Conservation (phyloP, 1,140 invertebrate genomes). For the Archivesica marissinica region DNA sequence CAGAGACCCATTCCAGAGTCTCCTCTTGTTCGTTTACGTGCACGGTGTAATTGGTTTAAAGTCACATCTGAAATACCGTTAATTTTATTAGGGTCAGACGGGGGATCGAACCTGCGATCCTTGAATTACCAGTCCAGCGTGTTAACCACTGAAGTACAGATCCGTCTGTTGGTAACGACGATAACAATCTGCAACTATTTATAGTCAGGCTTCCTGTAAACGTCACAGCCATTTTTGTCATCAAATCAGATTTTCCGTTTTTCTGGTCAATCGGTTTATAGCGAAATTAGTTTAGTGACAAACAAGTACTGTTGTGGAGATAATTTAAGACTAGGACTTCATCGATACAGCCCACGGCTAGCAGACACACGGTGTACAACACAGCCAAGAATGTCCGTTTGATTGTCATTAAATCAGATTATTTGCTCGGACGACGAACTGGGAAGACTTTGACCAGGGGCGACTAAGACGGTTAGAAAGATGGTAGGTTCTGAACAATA, state of each 20-base stretch:
- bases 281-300: slow-evolving; percentile 29
- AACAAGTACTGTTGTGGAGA: background rate
- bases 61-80: too few relatives aligned
- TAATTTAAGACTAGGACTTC: slow-evolving; percentile 23
- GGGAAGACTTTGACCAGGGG: background rate
- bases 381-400: background rate
- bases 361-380: background rate
- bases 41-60: too few relatives aligned
- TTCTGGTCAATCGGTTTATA: slow-evolving; percentile 22
- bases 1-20: too few relatives aligned
- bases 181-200: too few relatives aligned
- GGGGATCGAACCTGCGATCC: too few relatives aligned
- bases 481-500: background rate
- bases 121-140: too few relatives aligned
- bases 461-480: background rate
- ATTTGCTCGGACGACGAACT: background rate
- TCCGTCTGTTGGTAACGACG: too few relatives aligned
- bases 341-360: background rate
- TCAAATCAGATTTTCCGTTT: slow-evolving; percentile 4
- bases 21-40: too few relatives aligned
- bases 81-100: too few relatives aligned
- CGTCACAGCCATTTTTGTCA: too few relatives aligned
- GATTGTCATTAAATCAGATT: slow-evolving; percentile 10
- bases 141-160: too few relatives aligned
- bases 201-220: too few relatives aligned